A percentile compares a stretch with the other conserved stretches of the same genome.
Conservation (phyloP, 92 coral and sea anemone species). For the Pocillopora meandrina region DNA sequence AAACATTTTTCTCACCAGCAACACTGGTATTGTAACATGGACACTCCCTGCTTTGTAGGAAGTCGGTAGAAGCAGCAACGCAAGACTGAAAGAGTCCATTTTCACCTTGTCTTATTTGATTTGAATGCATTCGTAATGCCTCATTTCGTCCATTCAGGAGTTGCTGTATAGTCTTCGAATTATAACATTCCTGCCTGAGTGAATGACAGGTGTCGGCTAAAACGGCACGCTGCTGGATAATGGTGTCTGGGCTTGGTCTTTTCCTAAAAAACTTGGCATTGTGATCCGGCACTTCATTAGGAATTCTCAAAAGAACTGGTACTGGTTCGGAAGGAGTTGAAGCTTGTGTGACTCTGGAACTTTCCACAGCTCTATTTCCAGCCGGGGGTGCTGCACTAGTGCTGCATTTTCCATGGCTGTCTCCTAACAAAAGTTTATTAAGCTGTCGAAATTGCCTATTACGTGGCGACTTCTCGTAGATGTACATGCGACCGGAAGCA, state of each 20-base stretch:
- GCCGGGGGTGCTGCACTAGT: neutral
- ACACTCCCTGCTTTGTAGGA: neutral
- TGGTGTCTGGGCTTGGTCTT: neutral
- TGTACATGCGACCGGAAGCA: neutral
- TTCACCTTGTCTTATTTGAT: neutral
- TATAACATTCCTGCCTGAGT: neutral
- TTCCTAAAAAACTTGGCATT: neutral
- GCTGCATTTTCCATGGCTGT: neutral
- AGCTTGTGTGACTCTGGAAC: neutral
- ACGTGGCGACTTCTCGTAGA: neutral
- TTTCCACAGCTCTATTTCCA: neutral
- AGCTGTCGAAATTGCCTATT: neutral
- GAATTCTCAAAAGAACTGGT: slow-evolving; percentile 1
- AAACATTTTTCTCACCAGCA: neutral
- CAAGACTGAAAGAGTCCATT: neutral
- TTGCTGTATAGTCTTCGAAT: neutral
- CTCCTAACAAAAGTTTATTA: neutral
- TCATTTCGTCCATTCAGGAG: neutral
- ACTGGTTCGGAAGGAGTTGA: neutral
- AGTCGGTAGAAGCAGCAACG: neutral
- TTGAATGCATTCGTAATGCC: neutral
- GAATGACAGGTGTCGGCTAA: slow-evolving; percentile 10
- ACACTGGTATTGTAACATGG: neutral
- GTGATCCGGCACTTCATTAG: neutral
- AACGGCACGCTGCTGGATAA: neutral